Percentiles rank a stretch among this genome's conserved stretches.
These are phyloP conservation scores for Petrocephalus microphthalmus DNA, from an alignment of 2,113 vertebrate genomes.

Conservation along the genomic window DNA sequence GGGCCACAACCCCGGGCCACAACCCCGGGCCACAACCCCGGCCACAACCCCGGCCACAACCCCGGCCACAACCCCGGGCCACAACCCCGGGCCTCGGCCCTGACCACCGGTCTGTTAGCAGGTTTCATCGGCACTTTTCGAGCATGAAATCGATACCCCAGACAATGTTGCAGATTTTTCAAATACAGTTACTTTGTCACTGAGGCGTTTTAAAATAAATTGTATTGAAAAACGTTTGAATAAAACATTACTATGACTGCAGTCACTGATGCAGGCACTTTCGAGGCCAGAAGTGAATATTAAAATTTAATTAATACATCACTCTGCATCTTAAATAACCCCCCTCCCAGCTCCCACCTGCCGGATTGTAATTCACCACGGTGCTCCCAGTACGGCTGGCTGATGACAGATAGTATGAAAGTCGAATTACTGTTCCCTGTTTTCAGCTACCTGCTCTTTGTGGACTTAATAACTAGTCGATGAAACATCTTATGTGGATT, in stretches of 20 bases:
- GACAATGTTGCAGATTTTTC: background rate
- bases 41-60: background rate
- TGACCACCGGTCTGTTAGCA: background rate
- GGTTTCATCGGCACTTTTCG: background rate
- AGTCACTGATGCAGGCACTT: background rate
- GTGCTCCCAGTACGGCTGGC: background rate
- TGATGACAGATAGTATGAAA: background rate
- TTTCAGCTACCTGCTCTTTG: background rate
- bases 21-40: background rate
- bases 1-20: background rate
- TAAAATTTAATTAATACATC: conserved; percentile 4
- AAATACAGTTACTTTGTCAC: background rate
- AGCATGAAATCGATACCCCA: background rate
- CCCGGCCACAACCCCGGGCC: background rate
- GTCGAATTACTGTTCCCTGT: background rate
- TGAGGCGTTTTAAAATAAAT: background rate
- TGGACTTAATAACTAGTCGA: background rate
- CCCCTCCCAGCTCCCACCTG: background rate
- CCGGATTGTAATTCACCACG: background rate
- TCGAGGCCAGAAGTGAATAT: background rate
- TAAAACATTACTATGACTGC: background rate
- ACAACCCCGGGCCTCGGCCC: background rate
- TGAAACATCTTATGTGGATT: background rate
- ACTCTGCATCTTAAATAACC: background rate
- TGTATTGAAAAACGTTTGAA: background rate